Conservation (phyloP, 2,113 vertebrate genomes). For the Anser brachyrhynchus region DNA sequence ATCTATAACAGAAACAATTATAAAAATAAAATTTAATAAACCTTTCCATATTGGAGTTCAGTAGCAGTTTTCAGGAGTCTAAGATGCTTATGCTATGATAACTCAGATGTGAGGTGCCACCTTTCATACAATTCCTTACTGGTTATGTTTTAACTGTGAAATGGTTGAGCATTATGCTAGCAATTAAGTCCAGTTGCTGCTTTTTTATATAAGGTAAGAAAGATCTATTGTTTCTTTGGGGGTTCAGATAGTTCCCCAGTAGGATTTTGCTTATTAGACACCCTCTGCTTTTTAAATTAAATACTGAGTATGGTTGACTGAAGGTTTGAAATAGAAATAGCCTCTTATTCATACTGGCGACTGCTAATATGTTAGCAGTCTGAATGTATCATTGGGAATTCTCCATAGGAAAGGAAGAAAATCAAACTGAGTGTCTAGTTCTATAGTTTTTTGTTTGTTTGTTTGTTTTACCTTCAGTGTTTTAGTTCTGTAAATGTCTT, state of each 20-base stretch:
- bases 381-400: neutral
- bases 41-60: neutral
- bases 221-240: neutral
- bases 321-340: neutral
- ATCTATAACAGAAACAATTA: neutral
- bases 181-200: neutral
- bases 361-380: neutral
- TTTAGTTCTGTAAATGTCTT: neutral
- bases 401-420: neutral
- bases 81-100: too few species aligned
- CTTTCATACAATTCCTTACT: neutral
- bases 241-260: neutral
- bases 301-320: neutral
- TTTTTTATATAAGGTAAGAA: neutral
- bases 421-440: neutral
- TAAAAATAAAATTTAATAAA: neutral
- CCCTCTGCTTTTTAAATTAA: neutral
- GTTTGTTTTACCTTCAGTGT: neutral
- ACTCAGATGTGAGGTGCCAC: neutral
- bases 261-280: neutral
- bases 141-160: neutral
- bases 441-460: neutral
- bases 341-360: neutral
- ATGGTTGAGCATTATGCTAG: neutral
- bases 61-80: neutral